phyloP scores from a whole-genome alignment of 2,888 invertebrate genomes.

The Hydraecia micacea region DNA sequence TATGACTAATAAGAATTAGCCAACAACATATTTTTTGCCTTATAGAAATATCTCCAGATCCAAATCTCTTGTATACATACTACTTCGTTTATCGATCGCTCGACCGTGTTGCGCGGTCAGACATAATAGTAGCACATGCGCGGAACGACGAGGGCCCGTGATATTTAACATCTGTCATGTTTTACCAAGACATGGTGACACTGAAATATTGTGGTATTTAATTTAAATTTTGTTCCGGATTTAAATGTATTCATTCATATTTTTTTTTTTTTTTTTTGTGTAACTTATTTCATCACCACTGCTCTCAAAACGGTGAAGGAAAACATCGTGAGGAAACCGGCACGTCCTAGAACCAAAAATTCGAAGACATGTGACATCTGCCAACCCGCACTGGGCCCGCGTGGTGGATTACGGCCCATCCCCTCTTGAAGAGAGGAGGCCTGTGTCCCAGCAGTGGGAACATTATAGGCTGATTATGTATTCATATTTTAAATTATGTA shows the following conservation, averaged over 20 bases:
- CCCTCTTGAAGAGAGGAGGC: too few relatives aligned
- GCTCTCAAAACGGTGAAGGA: too few relatives aligned
- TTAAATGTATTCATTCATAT: not conserved
- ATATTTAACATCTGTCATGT: conserved; percentile 33
- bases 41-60: conserved; percentile 52
- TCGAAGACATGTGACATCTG: too few relatives aligned
- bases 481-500: not conserved
- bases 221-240: not conserved
- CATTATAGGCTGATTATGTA: too few relatives aligned
- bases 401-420: too few relatives aligned
- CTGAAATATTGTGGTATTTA: not conserved
- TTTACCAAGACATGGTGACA: conserved; percentile 9
- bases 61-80: conserved; percentile 68
- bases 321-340: too few relatives aligned
- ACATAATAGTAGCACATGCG: conserved; percentile 68
- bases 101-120: conserved; percentile 77
- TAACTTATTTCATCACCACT: too few relatives aligned
- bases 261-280: too few relatives aligned
- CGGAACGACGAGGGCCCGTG: conserved; percentile 57
- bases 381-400: too few relatives aligned
- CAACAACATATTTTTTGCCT: not conserved
- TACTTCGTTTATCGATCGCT: conserved; percentile 76
- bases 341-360: too few relatives aligned
- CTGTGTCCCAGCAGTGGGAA: too few relatives aligned
- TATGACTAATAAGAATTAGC: not conserved